Evolutionary conservation across 2,888 invertebrate species (phyloP), one percentile per base, ranked within the genome.

Genomic region (Drosophila suboccidentalis): DNA sequence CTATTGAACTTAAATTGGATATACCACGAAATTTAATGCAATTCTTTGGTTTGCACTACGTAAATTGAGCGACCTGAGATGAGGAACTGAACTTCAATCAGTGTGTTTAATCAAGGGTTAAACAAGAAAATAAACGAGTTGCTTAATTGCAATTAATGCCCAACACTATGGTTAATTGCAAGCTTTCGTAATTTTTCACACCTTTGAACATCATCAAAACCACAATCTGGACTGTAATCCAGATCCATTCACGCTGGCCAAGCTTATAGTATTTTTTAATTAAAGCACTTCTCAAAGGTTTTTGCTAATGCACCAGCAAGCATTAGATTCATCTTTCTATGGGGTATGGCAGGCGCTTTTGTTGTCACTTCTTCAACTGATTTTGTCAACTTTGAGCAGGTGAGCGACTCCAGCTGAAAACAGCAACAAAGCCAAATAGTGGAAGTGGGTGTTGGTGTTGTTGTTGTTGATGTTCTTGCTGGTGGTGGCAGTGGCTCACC

Each of bases 1-100:
- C 67, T 74, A 72, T 75, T 69, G 66, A 65, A 69, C 74, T 69
- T 72, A 78, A 84, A 83, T 82, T 77, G 71, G 51, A 66, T 60
- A 61, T 63, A 73, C 79, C 79, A 67, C 83, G 75, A 72, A 50
- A 57, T 78, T 73, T 82, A 81, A 77, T 81, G 75, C 59, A 70
- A 83, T 83, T 79, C 71, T 70, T 64, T 29, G 80, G 62, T 54
- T 54, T 64, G 69, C 70, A 60, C 72, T 63, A 58, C 60, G 68
- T 63, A 66, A 55, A 68, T 78, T 67, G 62, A 61, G 46, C 26
- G 26, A 47, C 9, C 17, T 43, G 54, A 50, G 51, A 66, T 75
- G 36, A 11, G 34, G 13, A 15, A 22, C n/a, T 60, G 64, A 62
- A 34, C 51, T 65, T 69, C 50, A 73, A 76, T 73, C 76, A 62